A percentile compares a stretch with the other conserved stretches of the same genome.
These are phyloP conservation scores for Drosophila nigricruria DNA, from an alignment of 2,888 invertebrate genomes.

Conservation along the genomic window DNA sequence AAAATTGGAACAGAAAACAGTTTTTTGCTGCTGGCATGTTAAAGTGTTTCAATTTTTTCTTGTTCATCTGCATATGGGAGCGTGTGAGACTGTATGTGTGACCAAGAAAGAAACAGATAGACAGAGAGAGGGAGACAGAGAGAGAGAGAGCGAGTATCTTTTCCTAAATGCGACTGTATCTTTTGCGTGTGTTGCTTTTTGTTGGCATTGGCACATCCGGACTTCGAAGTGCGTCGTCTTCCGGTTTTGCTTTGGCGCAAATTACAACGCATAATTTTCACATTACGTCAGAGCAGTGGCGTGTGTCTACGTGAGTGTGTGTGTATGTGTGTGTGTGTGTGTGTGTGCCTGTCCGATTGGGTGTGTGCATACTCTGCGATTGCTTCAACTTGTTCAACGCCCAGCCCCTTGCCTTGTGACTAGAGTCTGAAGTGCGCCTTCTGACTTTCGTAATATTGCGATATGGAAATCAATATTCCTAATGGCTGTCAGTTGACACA, in stretches of 20 bases:
- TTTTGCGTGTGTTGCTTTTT: constrained; percentile 33
- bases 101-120: constrained; percentile 2
- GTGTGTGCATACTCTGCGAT: constrained; percentile 35
- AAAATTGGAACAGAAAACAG: constrained; percentile 15
- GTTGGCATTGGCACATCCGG: constrained; percentile 60
- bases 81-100: not conserved
- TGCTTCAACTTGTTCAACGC: constrained; percentile 29
- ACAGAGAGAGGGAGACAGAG: not conserved
- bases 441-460: constrained; percentile 61
- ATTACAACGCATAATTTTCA: constrained; percentile 81
- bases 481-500: constrained; percentile 70
- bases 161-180: constrained; percentile 44
- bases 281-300: constrained; percentile 72
- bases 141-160: constrained; percentile 20
- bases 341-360: constrained; percentile 16
- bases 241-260: constrained; percentile 74
- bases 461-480: constrained; percentile 79
- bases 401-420: not conserved
- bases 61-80: constrained; percentile 63
- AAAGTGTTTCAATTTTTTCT: constrained; percentile 77
- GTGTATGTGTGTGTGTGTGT: not conserved
- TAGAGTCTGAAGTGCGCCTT: constrained; percentile 13
- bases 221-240: constrained; percentile 72
- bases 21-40: constrained; percentile 61
- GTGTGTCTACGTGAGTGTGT: constrained; percentile 11